Percentiles rank a stretch among this genome's conserved stretches.
phyloP scores from a whole-genome alignment of 2,797 vertebrate genomes.

The Anisognathus igniventris region DNA sequence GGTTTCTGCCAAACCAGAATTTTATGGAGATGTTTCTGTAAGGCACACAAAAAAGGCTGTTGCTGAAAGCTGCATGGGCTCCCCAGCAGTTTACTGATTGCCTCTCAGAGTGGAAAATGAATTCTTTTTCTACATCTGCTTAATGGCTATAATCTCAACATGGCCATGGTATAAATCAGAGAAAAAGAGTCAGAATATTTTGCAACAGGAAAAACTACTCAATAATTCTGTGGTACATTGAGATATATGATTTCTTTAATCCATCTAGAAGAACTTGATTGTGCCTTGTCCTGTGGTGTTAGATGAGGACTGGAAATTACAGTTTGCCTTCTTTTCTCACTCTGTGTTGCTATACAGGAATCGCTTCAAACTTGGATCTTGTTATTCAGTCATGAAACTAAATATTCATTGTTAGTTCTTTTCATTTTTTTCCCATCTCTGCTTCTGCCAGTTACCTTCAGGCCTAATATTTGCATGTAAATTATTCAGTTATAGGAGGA shows the following conservation, averaged over 20 bases:
- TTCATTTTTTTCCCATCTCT: background rate
- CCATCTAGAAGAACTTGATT: background rate
- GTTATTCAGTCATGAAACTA: background rate
- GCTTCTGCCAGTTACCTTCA: conserved; percentile 18
- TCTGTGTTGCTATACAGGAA: background rate
- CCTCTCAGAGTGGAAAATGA: background rate
- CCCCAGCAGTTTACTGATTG: background rate
- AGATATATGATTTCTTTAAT: background rate
- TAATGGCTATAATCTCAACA: background rate
- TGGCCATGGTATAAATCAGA: background rate
- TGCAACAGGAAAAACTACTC: background rate
- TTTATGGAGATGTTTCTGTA: background rate
- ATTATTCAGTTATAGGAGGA: conserved; percentile 4
- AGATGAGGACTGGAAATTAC: background rate
- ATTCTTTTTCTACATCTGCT: background rate
- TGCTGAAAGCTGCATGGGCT: background rate
- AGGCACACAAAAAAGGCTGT: background rate
- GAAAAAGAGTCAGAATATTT: background rate
- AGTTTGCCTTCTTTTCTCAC: background rate
- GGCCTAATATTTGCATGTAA: conserved; percentile 19
- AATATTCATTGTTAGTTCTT: conserved; percentile 12
- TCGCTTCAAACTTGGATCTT: background rate
- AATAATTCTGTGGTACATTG: background rate
- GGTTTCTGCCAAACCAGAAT: background rate
- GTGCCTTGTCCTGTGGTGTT: background rate